Percentiles rank a stretch among this genome's conserved stretches.
These are phyloP conservation scores for Sialia sialis DNA, from an alignment of 2,113 vertebrate genomes.

Conservation along the genomic window DNA sequence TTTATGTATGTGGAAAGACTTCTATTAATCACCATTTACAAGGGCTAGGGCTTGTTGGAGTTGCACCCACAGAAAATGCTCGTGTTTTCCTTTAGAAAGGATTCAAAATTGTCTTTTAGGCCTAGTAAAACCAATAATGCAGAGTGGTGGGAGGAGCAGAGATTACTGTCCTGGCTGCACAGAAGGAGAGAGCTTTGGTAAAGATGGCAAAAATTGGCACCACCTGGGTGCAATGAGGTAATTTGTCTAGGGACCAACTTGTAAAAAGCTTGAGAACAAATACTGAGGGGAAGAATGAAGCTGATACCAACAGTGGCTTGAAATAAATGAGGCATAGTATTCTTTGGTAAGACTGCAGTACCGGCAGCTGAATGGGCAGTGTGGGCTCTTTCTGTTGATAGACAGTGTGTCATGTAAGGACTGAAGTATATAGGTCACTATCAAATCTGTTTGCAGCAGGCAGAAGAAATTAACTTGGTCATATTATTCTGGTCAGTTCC, in stretches of 20 bases:
- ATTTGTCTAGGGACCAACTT: not conserved
- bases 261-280: not conserved
- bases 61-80: not conserved
- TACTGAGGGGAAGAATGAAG: not conserved
- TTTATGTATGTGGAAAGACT: not conserved
- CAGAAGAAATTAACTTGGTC: not conserved
- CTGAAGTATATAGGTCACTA: not conserved
- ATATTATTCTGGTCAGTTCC: not conserved
- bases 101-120: not conserved
- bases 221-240: not conserved
- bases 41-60: not conserved
- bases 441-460: not conserved
- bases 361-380: not conserved
- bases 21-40: not conserved
- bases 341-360: not conserved
- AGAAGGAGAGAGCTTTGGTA: not conserved
- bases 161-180: not conserved
- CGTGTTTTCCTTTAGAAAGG: not conserved
- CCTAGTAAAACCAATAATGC: not conserved
- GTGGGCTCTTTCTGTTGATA: not conserved
- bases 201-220: not conserved
- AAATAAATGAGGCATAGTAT: not conserved
- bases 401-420: not conserved
- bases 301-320: fast-evolving
- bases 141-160: not conserved